Base-by-base conservation (phyloP, 2,797 vertebrate species). In the Scomberomorus guttatus region DNA sequence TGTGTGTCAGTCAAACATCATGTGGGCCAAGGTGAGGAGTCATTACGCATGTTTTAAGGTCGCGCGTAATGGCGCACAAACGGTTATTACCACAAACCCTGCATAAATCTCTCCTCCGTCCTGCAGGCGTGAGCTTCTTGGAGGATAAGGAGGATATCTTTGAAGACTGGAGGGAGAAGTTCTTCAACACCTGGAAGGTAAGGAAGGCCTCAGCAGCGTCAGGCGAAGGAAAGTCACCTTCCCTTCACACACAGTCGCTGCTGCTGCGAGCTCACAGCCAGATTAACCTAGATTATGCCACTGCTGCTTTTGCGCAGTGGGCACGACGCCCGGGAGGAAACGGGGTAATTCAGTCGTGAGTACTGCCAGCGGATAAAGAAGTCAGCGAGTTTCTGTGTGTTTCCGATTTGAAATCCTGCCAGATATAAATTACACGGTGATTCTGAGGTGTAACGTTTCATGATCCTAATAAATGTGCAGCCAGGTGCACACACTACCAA, bases 101-200 rank as follows among this genome's bases (percentile, higher is more conserved):
- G 77, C 22, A 17, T 32, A 27, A 72, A 70, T 0, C 3, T 68
- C 3, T 80, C 14, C 20, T 64, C 24, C 84, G 57, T n/a, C 63
- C 50, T 34, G 56, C 86, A 98, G 97, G 98, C 3, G 95, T 98
- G 93, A 98, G 96, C 90, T 87, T 96, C 83, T 84, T 98, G 79
- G 97, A 98, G 86, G 95, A 84, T n/a, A 97, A 98, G 88, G 96
- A 97, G 29, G 97, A 99, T 68, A 86, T 97, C 42, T 95, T 97
- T 80, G 95, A 96, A 77, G 97, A 98, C 90, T 96, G 97, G 94
- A 97, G 91, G 81, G 95, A 96, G 82, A 99, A 98, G 92, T 98
- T 98, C 84, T 97, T 97, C 94, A 98, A 97, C 92, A 98, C 97
- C 0, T 98, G 98, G 82, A 97, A 96, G 97, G 97, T 98, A 93